Evolutionary conservation across 1,140 invertebrate genomes (phyloP), one percentile per base, ranked within the genome.

Genomic region (Pararge aegeria): DNA sequence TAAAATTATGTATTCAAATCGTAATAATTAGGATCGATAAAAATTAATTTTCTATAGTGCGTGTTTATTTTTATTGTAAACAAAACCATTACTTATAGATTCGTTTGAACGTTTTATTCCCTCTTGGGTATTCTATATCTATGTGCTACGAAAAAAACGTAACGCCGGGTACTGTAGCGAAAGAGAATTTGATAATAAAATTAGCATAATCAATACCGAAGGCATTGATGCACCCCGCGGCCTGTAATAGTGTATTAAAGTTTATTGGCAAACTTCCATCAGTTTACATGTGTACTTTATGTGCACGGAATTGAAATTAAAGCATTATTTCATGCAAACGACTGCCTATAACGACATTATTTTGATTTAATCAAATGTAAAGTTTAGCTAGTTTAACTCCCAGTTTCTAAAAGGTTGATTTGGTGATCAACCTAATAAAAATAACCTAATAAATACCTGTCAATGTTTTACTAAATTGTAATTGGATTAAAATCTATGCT

Each of bases 291-390:
- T 78, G 66, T 72, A 75, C 55, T 74, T 73, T 78, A 74, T 82
- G 71, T 62, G 73, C 64, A 72, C 63, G 61, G 73, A 83, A 83
- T 86, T 82, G 80, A 83, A 83, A 83, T 83, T 78, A 83, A 34
- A 80, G 79, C 73, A 79, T 81, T 76, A 86, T 83, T 83, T 82
- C 72, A 83, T 83, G 80, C 80, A 86, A 83, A 83, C 72, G 66
- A 75, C 62, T 62, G 64, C 52, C 50, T 61, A 68, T 68, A 75
- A 76, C 71, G 73, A 77, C 71, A 78, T 84, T 83, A 80, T 72
- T 75, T 56, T 62, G 80, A 80, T 83, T 78, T 55, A 64, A 83
- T 81, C 79, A 77, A n/a, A 73, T 66, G 57, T 55, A 61, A 61
- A 70, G 63, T 56, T 61, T 70, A 20, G 56, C 62, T 59, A 65